Conservation (phyloP, 1,140 invertebrate genomes). For the Matsumurasca onukii region DNA sequence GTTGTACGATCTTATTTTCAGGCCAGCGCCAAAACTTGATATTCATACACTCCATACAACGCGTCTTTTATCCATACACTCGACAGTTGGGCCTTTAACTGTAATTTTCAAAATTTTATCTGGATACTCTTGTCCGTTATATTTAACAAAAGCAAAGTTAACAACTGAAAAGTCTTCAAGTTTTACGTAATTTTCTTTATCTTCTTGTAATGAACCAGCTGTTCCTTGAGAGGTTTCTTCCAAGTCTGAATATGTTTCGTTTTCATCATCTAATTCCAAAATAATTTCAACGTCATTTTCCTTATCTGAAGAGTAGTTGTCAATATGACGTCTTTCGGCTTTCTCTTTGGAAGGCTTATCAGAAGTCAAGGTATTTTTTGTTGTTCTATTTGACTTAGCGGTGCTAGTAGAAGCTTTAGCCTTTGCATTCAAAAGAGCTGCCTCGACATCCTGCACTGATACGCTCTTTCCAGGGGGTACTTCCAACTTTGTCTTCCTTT, state of each 20-base stretch:
- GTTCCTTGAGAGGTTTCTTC: constrained; percentile 21
- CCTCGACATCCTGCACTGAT: constrained; percentile 23
- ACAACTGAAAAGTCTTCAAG: constrained; percentile 11
- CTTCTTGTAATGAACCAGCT: not conserved
- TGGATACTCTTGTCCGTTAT: constrained; percentile 18
- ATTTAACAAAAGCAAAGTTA: constrained; percentile 7
- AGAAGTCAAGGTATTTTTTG: constrained; percentile 9
- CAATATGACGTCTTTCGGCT: constrained; percentile 22
- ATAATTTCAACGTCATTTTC: constrained; percentile 23
- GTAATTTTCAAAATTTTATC: constrained; percentile 5
- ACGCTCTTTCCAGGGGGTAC: constrained; percentile 22
- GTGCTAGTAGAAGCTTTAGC: constrained; percentile 25
- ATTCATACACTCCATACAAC: too few species aligned
- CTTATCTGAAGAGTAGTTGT: constrained; percentile 20
- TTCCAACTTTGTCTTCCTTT: constrained; percentile 27
- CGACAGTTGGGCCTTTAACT: not conserved
- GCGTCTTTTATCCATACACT: constrained; percentile 23
- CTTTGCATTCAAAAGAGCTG: constrained; percentile 19
- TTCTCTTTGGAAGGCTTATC: constrained; percentile 13
- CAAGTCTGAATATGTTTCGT: constrained; percentile 26
- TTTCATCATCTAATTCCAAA: constrained; percentile 21
- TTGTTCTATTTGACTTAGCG: constrained; percentile 3
- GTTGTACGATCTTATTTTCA: too few species aligned
- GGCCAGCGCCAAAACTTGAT: constrained; percentile 27
- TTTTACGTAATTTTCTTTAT: constrained; percentile 14